phyloP scores from a whole-genome alignment of 2,888 invertebrate genomes.

The Diloba caeruleocephala region DNA sequence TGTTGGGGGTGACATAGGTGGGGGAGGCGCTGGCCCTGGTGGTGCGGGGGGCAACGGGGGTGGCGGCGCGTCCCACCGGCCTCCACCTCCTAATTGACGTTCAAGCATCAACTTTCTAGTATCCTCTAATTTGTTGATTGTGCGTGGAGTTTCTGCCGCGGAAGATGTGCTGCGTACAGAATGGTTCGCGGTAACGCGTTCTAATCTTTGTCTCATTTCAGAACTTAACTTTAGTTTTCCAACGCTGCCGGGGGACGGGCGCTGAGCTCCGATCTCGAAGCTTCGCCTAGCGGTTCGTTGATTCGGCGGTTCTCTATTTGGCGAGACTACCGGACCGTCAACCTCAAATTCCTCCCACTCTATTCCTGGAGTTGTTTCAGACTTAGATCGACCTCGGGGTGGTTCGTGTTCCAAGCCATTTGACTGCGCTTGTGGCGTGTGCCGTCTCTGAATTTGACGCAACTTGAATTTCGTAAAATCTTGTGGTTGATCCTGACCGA shows the following conservation, averaged over 20 bases:
- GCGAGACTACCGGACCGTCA: conserved; percentile 82
- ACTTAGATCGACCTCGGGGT: conserved; percentile 79
- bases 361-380: conserved; percentile 88
- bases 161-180: conserved; percentile 94
- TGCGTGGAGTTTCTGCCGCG: conserved; percentile 91
- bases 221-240: conserved; percentile 97
- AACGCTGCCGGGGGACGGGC: conserved; percentile 95
- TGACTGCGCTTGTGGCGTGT: conserved; percentile 91
- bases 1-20: conserved; percentile 90
- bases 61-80: conserved; percentile 90
- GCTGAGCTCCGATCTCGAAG: conserved; percentile 94
- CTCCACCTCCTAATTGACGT: conserved; percentile 93
- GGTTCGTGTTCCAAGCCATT: conserved; percentile 80
- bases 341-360: conserved; percentile 97
- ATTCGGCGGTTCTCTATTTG: conserved; percentile 79
- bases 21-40: conserved; percentile 90
- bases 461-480: conserved; percentile 96
- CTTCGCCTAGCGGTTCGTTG: conserved; percentile 88
- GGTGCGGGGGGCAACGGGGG: conserved; percentile 91
- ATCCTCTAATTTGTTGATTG: conserved; percentile 95
- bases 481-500: conserved; percentile 91
- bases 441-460: conserved; percentile 94
- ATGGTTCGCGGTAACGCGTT: conserved; percentile 96
- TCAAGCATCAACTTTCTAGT: conserved; percentile 95
- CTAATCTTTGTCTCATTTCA: conserved; percentile 96